Conservation (phyloP, 2,888 invertebrate genomes). For the Pomacea canaliculata region DNA sequence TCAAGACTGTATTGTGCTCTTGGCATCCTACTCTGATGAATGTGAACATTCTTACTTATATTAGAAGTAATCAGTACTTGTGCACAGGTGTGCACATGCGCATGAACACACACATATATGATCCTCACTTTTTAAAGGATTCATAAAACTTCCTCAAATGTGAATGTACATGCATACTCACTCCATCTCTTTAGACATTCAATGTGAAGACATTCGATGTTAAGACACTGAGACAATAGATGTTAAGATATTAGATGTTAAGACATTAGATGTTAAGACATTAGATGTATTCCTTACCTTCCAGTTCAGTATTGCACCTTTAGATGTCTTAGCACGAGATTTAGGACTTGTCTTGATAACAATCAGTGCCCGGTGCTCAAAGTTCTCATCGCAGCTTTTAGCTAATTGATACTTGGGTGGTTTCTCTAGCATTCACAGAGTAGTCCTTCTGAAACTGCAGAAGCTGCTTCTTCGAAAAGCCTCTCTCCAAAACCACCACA, state of each 20-base stretch:
- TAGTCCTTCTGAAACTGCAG: constrained; percentile 94
- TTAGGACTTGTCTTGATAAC: constrained; percentile 97
- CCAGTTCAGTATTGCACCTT: constrained; percentile 96
- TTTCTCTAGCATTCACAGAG: constrained; percentile 83
- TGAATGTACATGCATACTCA: background rate
- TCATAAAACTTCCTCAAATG: no score
- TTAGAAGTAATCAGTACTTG: background rate
- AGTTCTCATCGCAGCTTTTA: constrained; percentile 11
- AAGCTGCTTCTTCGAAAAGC: constrained; percentile 90
- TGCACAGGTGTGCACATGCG: background rate
- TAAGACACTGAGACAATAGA: no score
- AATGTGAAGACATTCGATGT: constrained; percentile 24
- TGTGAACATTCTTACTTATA: background rate
- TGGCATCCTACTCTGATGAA: background rate
- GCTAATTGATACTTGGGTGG: constrained; percentile 74
- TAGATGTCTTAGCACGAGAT: constrained; percentile 94
- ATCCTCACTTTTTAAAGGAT: no score
- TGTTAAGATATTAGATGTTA: no score
- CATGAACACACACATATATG: background rate
- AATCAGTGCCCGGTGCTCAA: constrained; percentile 85
- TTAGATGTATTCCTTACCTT: constrained; percentile 77
- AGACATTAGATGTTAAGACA: no score
- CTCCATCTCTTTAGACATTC: background rate
- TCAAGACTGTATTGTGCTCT: no score
- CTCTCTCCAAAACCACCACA: constrained; percentile 94